Conservation (phyloP, 1,140 invertebrate genomes). For the Ips typographus region DNA sequence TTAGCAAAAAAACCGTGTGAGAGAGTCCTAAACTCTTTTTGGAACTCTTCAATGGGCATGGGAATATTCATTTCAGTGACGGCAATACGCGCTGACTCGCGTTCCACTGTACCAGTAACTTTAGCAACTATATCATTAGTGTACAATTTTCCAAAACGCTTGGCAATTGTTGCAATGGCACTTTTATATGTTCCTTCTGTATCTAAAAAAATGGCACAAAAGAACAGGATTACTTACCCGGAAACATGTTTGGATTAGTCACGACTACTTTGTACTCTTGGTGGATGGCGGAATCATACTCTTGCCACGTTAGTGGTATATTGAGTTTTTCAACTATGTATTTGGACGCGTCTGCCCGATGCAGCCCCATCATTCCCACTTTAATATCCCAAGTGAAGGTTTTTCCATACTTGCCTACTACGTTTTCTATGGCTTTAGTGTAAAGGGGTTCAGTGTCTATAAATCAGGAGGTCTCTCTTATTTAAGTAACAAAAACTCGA, state of each 20-base stretch:
- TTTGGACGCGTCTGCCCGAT: constrained; percentile 62
- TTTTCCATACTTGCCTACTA: constrained; percentile 70
- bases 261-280: constrained; percentile 61
- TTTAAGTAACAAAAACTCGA: not conserved
- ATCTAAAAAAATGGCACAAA: constrained; percentile 43
- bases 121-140: constrained; percentile 70
- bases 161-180: constrained; percentile 59
- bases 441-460: constrained; percentile 84
- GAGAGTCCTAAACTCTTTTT: constrained; percentile 57
- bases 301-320: constrained; percentile 67
- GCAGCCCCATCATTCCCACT: constrained; percentile 70
- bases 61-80: constrained; percentile 73
- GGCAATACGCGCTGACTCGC: constrained; percentile 69
- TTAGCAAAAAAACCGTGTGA: constrained; percentile 38
- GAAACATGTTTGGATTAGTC: constrained; percentile 61
- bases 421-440: constrained; percentile 65
- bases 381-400: constrained; percentile 77
- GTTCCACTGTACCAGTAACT: constrained; percentile 73
- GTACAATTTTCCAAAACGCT: constrained; percentile 71
- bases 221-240: constrained; percentile 60
- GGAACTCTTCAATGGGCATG: constrained; percentile 69
- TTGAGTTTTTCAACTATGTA: constrained; percentile 65
- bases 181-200: constrained; percentile 43
- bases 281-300: constrained; percentile 59
- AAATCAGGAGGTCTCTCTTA: constrained; percentile 26